phyloP scores from a whole-genome alignment of 2,888 invertebrate species.

The Andrena bicolor region DNA sequence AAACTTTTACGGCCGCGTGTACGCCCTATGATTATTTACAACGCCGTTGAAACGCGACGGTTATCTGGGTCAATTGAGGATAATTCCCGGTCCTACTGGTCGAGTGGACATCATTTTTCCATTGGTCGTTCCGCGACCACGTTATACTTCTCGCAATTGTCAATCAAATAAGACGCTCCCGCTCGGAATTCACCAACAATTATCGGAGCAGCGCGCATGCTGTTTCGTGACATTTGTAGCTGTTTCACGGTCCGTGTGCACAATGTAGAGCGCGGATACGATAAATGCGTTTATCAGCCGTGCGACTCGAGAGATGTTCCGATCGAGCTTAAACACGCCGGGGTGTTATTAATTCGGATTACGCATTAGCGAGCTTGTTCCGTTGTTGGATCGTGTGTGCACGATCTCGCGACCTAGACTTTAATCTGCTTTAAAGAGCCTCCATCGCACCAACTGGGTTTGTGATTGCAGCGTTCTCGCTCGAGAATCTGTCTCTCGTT shows the following conservation, averaged over 20 bases:
- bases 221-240: constrained; percentile 25
- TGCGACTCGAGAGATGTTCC: constrained; percentile 41
- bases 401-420: constrained; percentile 63
- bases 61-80: constrained; percentile 45
- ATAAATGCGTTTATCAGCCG: constrained; percentile 39
- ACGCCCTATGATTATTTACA: constrained; percentile 37
- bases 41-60: constrained; percentile 7
- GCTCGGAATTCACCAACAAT: not conserved
- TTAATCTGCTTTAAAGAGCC: constrained; percentile 58
- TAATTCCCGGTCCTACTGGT: constrained; percentile 17
- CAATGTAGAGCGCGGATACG: not conserved
- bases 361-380: constrained; percentile 54
- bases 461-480: not conserved
- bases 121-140: not conserved
- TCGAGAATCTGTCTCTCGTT: not conserved
- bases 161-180: not conserved
- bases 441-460: not conserved
- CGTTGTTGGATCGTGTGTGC: constrained; percentile 19
- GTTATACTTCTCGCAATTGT: not conserved
- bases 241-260: not conserved
- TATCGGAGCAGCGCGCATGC: constrained; percentile 4
- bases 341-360: constrained; percentile 69
- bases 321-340: constrained; percentile 54
- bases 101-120: constrained; percentile 1
- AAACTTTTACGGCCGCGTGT: constrained; percentile 35